Base-by-base conservation (phyloP, 2,113 vertebrate species). In the Poeciliopsis prolifica region DNA sequence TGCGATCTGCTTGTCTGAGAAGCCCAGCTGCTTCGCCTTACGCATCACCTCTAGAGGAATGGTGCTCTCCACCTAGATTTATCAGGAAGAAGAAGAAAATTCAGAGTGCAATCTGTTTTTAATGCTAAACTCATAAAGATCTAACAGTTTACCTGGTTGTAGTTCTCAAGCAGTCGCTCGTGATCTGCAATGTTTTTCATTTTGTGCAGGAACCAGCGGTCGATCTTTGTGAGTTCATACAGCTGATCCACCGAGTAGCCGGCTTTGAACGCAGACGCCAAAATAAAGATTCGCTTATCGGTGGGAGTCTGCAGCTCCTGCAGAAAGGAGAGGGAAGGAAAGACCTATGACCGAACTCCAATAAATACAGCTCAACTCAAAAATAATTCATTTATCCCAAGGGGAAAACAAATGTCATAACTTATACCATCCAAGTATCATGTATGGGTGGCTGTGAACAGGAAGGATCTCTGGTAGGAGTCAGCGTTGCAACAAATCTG, bases 1-100 rank as follows among this genome's bases (percentile, higher is more conserved):
- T 0, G 97, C 98, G 12, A 99, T 97, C 92, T 99, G 98, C 89
- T 98, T 99, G 90, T 99, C 98, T 0, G 97, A 99, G 93, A 99
- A 99, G 72, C 98, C 97, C 0, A 99, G 94, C 91, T 97, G 95
- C 80, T 99, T 99, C 87, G 97, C 97, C 0, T 95, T 96, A 22
- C 89, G 44, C 73, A 99, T 95, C 84, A 96, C 91, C 0, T 94
- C 80, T 0, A 94, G 87, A 0, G 96, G 95, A 94, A 99, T 93
- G 73, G 93, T 19, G 29, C 92, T 95, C 89, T 92, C 93, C 1
- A 94, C 87, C 58, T 93, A 78, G 7, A 29, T 7, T 1, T 8
- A 71, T n/a, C 3, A 22, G 9, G 8, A n/a, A n/a, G 24, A 58
- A n/a, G 24, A 58, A n/a, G 24, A 58, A 58, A 24, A 58, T 58